Conservation (phyloP, 2,888 invertebrate genomes). For the Tolmerus cingulatus region DNA sequence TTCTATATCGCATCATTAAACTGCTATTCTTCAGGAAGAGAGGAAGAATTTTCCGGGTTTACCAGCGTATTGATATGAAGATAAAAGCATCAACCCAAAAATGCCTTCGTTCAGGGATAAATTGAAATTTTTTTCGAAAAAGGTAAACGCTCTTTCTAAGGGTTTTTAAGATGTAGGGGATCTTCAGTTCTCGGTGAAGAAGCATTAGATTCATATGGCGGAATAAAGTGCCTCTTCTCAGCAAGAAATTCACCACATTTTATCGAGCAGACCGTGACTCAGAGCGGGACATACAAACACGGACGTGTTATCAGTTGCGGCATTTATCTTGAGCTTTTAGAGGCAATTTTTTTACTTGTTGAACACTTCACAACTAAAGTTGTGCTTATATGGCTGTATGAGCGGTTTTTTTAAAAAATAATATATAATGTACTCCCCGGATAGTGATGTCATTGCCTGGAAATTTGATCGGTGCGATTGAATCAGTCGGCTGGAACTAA, state of each 20-base stretch:
- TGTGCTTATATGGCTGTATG: background rate
- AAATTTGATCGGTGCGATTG: background rate
- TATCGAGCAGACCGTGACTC: background rate
- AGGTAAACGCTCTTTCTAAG: conserved; percentile 55
- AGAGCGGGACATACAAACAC: background rate
- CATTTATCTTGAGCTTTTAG: background rate
- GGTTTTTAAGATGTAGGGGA: background rate
- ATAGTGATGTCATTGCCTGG: background rate
- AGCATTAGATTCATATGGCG: background rate
- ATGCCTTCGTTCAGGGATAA: conserved; percentile 63
- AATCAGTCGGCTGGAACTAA: background rate
- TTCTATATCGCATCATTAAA: background rate
- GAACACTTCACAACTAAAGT: background rate
- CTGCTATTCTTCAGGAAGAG: background rate
- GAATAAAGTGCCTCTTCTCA: background rate
- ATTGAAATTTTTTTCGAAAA: conserved; percentile 62
- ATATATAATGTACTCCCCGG: background rate
- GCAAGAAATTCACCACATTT: background rate
- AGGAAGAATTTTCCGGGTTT: background rate
- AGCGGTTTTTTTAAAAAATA: background rate
- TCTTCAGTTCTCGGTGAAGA: background rate
- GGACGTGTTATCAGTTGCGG: background rate
- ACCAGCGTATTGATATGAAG: background rate
- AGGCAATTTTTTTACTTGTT: background rate
- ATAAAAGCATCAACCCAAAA: background rate